phyloP scores from a whole-genome alignment of 2,113 vertebrate species.

The Rousettus leschenaultii region DNA sequence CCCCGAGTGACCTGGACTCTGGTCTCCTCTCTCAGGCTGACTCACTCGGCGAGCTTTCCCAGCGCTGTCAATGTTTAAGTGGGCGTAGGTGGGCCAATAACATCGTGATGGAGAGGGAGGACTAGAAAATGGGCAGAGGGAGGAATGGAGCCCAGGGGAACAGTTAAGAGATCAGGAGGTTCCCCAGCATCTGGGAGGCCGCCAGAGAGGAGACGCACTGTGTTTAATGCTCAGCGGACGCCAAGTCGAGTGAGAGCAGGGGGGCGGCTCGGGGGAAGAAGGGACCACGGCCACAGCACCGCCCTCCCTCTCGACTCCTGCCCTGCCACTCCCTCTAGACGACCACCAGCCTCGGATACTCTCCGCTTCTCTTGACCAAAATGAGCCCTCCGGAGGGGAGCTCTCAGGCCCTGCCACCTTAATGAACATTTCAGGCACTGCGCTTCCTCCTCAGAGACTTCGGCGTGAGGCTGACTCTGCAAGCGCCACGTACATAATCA shows the following conservation, averaged over 20 bases:
- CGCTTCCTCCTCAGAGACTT: not conserved
- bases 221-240: not conserved
- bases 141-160: not conserved
- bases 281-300: accelerated
- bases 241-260: not conserved
- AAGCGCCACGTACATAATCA: accelerated
- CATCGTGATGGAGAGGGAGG: not conserved
- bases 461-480: not conserved
- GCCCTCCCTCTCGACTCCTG: not conserved
- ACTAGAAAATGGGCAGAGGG: not conserved
- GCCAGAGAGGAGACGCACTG: not conserved
- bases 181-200: not conserved
- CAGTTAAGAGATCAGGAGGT: not conserved
- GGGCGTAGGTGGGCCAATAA: slow-evolving; percentile 29
- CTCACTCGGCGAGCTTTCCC: slow-evolving; percentile 41
- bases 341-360: not conserved
- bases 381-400: not conserved
- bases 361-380: not conserved
- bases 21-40: slow-evolving; percentile 22
- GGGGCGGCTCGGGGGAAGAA: not conserved
- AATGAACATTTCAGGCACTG: not conserved
- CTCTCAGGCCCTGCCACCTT: not conserved
- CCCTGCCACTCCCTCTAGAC: not conserved
- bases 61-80: not conserved
- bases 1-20: not conserved